Evolutionary conservation across 2,113 vertebrate species (phyloP), one percentile per base, ranked within the genome.

Genomic region (Hystrix brachyura): DNA sequence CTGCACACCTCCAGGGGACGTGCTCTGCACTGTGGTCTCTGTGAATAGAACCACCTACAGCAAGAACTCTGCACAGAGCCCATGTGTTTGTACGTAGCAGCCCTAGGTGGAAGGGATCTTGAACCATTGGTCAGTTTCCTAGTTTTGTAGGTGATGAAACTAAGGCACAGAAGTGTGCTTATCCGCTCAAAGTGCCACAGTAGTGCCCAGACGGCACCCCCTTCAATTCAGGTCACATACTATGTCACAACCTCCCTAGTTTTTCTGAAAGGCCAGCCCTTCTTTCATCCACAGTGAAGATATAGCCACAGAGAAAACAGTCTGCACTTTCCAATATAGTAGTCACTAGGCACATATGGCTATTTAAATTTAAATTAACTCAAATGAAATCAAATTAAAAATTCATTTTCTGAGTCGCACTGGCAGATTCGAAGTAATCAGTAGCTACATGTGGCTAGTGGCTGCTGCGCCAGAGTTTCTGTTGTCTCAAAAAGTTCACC

Each of bases 281-380:
- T 67, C 43, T 38, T 67, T 62, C 1, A 0, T 67, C 7, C 25
- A 57, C 32, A 86, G 21, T 13, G 46, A 53, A 96, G 19, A 81
- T 19, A 55, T 17, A 80, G 43, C 12, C n/a, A 14, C 0, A 64
- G 46, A 62, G 10, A 48, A 82, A 87, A 11, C 48, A 27, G 5
- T 62, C 60, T 82, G 21, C 12, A 32, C 13, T 88, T 43, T 34
- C 15, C 25, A 43, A 32, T 62, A 32, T 23, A 32, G 34, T 78
- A 65, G 51, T 38, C 38, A 84, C 12, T 46, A 94, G 90, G 38
- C 48, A 64, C 19, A 29, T 21, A 23, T 32, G 51, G 53, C 48
- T 79, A 25, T 89, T 92, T 94, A 96, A 32, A 80, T 60, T n/a
- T 79, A 92, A 87, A 87, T 91, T 64, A 76, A 91, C 71, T 89